Conservation (phyloP, 2,888 invertebrate species). For the Amiota mariae region DNA sequence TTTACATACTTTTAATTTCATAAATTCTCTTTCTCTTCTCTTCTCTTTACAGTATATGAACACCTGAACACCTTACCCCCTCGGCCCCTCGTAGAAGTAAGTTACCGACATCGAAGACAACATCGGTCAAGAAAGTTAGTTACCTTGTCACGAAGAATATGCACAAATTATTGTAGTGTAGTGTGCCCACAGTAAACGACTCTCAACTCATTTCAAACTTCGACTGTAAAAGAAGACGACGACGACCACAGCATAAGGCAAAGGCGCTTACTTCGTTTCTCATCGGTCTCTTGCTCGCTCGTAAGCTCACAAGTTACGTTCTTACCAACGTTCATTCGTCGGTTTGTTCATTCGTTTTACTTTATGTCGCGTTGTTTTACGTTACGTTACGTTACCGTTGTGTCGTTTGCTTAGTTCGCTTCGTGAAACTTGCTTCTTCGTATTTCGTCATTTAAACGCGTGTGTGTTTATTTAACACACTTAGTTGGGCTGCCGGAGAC, state of each 20-base stretch:
- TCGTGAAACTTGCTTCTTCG: neutral
- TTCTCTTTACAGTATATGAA: slow-evolving; percentile 24
- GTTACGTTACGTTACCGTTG: too few species aligned
- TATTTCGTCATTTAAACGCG: slow-evolving; percentile 3
- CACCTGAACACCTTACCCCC: neutral
- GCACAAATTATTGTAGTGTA: slow-evolving; percentile 5
- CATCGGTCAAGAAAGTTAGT: neutral
- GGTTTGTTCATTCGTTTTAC: too few species aligned
- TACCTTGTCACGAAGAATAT: neutral
- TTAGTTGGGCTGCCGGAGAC: slow-evolving; percentile 52
- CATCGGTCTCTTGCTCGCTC: too few species aligned
- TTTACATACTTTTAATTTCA: slow-evolving; percentile 6
- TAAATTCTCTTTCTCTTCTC: slow-evolving; percentile 27
- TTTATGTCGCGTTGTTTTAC: too few species aligned
- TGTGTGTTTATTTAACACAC: slow-evolving; percentile 63
- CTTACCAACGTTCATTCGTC: too few species aligned
- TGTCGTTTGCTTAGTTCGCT: neutral
- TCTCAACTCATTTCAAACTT: too few species aligned
- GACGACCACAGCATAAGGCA: too few species aligned
- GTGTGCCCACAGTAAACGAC: too few species aligned
- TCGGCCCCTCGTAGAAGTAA: neutral
- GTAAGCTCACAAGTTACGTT: too few species aligned
- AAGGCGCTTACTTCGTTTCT: too few species aligned
- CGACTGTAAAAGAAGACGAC: too few species aligned
- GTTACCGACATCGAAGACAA: too few species aligned